Percentiles rank a stretch among this genome's conserved stretches.
Conservation (phyloP, 2,113 vertebrate genomes). For the Eurypyga helias region DNA sequence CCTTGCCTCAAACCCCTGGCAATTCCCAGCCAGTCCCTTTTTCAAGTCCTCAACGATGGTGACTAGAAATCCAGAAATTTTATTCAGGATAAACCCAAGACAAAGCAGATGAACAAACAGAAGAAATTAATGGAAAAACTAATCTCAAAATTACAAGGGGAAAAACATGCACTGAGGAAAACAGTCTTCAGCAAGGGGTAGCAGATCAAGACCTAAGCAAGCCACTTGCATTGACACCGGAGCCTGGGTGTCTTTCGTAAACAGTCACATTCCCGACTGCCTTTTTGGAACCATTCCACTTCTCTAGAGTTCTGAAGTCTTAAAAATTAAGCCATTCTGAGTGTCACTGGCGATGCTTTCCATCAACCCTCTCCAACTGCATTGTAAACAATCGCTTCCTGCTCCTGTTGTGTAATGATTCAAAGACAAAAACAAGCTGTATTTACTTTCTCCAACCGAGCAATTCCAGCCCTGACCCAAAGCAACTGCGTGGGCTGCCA, state of each 20-base stretch:
- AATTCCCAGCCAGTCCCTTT: background rate
- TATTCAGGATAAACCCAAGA: background rate
- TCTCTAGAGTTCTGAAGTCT: background rate
- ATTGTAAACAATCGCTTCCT: constrained; percentile 55
- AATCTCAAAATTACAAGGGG: background rate
- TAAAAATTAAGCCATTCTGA: background rate
- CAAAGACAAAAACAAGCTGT: constrained; percentile 31
- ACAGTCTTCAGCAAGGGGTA: background rate
- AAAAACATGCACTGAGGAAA: background rate
- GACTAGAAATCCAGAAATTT: background rate
- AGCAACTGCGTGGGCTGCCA: background rate
- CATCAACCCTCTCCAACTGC: background rate
- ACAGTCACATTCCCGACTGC: background rate
- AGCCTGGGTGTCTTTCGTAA: background rate
- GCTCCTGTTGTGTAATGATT: constrained; percentile 40
- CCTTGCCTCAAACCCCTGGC: background rate
- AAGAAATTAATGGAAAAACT: background rate
- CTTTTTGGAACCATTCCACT: background rate
- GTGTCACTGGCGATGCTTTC: background rate
- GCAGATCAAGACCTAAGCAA: background rate
- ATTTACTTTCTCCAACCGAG: constrained; percentile 55
- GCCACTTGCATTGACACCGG: background rate
- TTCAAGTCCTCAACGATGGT: background rate
- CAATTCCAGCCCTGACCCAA: constrained; percentile 34
- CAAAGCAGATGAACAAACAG: background rate